Percentiles rank a stretch among this genome's conserved stretches.
Evolutionary conservation across 2,888 invertebrate genomes (phyloP).

Genomic region (Pristionchus arcanus): DNA sequence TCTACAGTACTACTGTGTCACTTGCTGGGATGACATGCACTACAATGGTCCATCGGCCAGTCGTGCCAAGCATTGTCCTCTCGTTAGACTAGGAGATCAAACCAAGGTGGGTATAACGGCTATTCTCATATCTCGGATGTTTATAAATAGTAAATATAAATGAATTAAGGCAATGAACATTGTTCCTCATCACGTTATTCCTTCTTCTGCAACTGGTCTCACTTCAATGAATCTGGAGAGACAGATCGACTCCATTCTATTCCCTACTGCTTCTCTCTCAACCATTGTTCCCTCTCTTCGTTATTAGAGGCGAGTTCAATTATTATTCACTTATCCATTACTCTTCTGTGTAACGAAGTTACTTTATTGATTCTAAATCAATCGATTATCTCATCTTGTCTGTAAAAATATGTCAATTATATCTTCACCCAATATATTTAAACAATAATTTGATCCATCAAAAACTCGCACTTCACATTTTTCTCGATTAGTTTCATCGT

Average conservation of each 20-base stretch:
- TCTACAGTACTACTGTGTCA: conserved; percentile 95
- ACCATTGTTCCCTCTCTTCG: background rate
- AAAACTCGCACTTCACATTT: conserved; percentile 24
- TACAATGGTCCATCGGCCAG: background rate
- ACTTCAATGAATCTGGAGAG: conserved; percentile 11
- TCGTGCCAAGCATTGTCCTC: conserved; percentile 45
- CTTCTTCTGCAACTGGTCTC: background rate
- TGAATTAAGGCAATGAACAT: conserved; percentile 49
- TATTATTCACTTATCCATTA: background rate
- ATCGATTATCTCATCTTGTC: background rate
- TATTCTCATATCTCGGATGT: background rate
- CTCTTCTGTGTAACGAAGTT: background rate
- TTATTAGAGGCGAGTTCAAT: background rate
- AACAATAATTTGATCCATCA: conserved; percentile 9
- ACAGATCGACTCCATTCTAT: conserved; percentile 37
- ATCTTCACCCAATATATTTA: background rate
- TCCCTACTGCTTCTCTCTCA: background rate
- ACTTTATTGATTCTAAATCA: background rate
- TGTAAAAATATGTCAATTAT: background rate
- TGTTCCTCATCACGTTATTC: conserved; percentile 52
- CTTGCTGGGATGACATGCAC: conserved; percentile 56
- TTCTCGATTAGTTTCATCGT: conserved; percentile 12
- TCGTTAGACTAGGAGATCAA: conserved; percentile 55
- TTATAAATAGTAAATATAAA: too few relatives aligned
- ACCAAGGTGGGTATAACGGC: conserved; percentile 45